Evolutionary conservation across 1,140 invertebrate genomes (phyloP).

Genomic region (Philotrypesis tridentata): DNA sequence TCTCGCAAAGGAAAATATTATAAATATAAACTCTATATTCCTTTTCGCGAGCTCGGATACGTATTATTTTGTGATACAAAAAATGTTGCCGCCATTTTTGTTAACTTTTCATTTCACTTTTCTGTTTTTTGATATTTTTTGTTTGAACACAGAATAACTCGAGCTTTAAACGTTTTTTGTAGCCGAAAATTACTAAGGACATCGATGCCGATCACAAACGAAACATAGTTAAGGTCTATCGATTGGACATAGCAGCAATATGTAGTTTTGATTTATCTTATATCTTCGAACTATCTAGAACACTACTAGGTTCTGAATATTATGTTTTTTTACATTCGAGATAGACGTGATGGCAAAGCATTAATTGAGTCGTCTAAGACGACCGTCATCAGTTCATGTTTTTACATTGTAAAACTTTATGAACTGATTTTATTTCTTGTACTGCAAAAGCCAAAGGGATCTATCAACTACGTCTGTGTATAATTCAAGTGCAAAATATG

Average conservation of each 20-base stretch:
- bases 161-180: slow-evolving; percentile 12
- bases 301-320: background rate
- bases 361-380: background rate
- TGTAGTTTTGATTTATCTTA: slow-evolving; percentile 16
- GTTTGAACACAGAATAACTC: background rate
- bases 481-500: slow-evolving; percentile 36
- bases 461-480: background rate
- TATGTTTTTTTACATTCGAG: background rate
- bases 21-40: background rate
- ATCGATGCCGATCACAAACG: background rate
- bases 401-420: slow-evolving; percentile 2
- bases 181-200: background rate
- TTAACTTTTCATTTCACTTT: background rate
- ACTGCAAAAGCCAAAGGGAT: slow-evolving; percentile 15
- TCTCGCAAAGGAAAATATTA: background rate
- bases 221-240: background rate
- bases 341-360: background rate
- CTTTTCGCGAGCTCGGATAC: slow-evolving; percentile 8
- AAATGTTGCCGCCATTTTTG: slow-evolving; percentile 19
- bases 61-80: slow-evolving; percentile 43
- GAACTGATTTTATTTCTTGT: slow-evolving; percentile 1
- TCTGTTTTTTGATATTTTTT: background rate
- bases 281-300: background rate
- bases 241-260: background rate
- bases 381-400: background rate